Percentiles rank a stretch among this genome's conserved stretches.
These are phyloP conservation scores for Phrynocephalus versicolor DNA, from an alignment of 2,113 vertebrate species.

Conservation along the genomic window DNA sequence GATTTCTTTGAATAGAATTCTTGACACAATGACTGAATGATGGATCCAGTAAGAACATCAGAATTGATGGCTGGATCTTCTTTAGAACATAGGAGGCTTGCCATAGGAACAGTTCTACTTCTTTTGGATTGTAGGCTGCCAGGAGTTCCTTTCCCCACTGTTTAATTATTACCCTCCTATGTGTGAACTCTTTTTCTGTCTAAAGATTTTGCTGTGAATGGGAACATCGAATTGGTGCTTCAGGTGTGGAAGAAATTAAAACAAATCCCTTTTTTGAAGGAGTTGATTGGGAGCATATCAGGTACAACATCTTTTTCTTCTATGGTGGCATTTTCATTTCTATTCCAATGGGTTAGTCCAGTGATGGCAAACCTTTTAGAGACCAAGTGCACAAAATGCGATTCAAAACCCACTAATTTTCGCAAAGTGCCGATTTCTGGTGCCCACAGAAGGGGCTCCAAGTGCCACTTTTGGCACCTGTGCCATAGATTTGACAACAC, in stretches of 20 bases:
- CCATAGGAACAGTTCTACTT: background rate
- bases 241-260: slow-evolving; percentile 94
- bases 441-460: no score
- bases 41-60: background rate
- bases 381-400: no score
- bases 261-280: slow-evolving; percentile 96
- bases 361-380: no score
- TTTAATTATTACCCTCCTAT: background rate
- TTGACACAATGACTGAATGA: background rate
- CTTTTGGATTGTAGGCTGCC: background rate
- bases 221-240: slow-evolving; percentile 91
- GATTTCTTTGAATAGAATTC: background rate
- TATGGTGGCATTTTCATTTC: slow-evolving; percentile 11
- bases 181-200: slow-evolving; percentile 62
- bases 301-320: slow-evolving; percentile 74
- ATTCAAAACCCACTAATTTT: no score
- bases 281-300: slow-evolving; percentile 98
- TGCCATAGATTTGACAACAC: no score
- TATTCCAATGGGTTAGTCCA: background rate
- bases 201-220: slow-evolving; percentile 97
- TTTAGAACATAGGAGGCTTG: background rate
- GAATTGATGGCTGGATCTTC: background rate
- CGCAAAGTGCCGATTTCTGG: no score
- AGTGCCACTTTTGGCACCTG: no score
- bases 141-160: background rate